These are phyloP conservation scores for Philaethria dido DNA, from an alignment of 2,888 invertebrate species.

Conservation along the genomic window DNA sequence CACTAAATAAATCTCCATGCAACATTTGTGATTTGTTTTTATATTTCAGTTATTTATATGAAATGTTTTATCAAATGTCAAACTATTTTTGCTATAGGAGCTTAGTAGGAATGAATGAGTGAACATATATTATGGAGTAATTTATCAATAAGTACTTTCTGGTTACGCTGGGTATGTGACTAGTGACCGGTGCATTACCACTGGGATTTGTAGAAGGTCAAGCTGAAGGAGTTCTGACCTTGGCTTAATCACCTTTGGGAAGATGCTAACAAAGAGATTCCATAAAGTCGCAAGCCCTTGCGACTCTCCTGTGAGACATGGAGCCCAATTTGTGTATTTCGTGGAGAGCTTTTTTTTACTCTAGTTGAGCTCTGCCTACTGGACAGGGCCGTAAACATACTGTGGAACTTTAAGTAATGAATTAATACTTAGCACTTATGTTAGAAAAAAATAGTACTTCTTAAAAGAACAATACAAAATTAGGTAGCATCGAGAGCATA, in stretches of 20 bases:
- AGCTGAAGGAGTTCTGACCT: too few relatives aligned
- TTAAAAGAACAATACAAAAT: background rate
- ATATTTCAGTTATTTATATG: background rate
- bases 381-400: too few relatives aligned
- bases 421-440: background rate
- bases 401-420: background rate
- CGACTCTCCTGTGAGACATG: too few relatives aligned
- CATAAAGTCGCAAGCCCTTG: too few relatives aligned
- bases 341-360: too few relatives aligned
- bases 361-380: too few relatives aligned
- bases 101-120: background rate
- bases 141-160: background rate
- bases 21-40: background rate
- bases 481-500: conserved; percentile 26
- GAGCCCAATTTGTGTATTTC: too few relatives aligned
- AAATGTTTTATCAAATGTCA: background rate
- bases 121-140: background rate
- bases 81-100: background rate
- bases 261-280: too few relatives aligned
- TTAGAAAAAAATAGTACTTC: background rate
- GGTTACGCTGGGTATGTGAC: too few relatives aligned
- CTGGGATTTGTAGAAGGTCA: too few relatives aligned
- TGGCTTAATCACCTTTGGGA: too few relatives aligned
- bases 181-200: too few relatives aligned
- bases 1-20: background rate